A percentile compares a stretch with the other conserved stretches of the same genome.
Evolutionary conservation across 2,113 vertebrate species (phyloP).

Genomic region (Eurystomus gularis): DNA sequence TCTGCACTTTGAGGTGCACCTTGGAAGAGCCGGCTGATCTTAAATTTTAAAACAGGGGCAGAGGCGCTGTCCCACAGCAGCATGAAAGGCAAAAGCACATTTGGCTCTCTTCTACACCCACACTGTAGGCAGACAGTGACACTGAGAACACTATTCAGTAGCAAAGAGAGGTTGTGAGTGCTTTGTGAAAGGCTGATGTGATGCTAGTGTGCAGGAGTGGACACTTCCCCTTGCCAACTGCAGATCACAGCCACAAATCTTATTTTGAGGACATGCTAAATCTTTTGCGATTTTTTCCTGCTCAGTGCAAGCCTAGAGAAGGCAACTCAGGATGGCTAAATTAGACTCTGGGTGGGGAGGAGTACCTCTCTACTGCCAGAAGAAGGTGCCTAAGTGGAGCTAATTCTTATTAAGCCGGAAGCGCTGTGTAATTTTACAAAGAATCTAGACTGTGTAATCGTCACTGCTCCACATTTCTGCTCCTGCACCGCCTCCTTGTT

Average conservation of each 20-base stretch:
- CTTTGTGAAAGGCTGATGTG: neutral
- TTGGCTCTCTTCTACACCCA: neutral
- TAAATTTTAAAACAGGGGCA: neutral
- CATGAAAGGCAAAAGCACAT: neutral
- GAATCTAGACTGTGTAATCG: neutral
- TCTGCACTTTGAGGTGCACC: neutral
- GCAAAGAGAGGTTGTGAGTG: neutral
- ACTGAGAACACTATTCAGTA: neutral
- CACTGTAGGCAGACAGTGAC: neutral
- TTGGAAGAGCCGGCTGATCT: neutral
- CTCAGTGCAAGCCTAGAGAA: neutral
- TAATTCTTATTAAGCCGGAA: neutral
- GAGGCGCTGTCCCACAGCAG: neutral
- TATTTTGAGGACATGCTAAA: neutral
- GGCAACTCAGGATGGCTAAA: neutral
- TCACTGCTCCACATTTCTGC: neutral
- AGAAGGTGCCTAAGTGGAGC: neutral
- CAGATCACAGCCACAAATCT: neutral
- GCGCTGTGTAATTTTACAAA: neutral
- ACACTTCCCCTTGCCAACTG: rapidly evolving
- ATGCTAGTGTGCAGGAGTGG: neutral
- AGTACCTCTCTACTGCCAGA: neutral
- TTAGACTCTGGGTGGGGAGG: neutral
- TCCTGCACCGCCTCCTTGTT: neutral
- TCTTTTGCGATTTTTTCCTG: neutral